These are phyloP conservation scores for Apogon hyalosoma DNA, from an alignment of 2,797 vertebrate species.

Conservation along the genomic window DNA sequence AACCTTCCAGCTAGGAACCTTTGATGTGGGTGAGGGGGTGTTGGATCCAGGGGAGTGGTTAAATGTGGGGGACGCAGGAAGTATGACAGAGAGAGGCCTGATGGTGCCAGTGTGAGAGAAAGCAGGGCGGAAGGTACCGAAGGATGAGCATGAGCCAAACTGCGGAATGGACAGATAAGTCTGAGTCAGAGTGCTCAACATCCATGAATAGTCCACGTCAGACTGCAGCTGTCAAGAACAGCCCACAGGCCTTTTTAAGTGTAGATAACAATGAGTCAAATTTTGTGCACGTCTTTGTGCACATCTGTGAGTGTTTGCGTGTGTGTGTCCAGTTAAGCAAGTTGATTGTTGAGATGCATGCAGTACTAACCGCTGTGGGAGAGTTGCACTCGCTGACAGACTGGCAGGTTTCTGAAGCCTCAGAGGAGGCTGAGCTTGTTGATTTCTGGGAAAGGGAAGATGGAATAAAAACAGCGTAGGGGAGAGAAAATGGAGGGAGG, in stretches of 20 bases:
- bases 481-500: conserved; percentile 53
- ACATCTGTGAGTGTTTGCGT: not conserved
- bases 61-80: conserved; percentile 92
- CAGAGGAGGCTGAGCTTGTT: conserved; percentile 97
- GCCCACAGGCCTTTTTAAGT: conserved; percentile 48
- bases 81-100: conserved; percentile 92
- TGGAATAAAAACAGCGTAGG: conserved; percentile 45
- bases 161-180: conserved; percentile 86
- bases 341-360: conserved; percentile 45
- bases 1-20: conserved; percentile 99
- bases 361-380: conserved; percentile 94
- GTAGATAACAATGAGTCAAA: conserved; percentile 48
- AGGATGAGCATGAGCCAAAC: conserved; percentile 97
- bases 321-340: conserved; percentile 30
- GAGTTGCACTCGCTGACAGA: conserved; percentile 98
- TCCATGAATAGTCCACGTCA: conserved; percentile 45
- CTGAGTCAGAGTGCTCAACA: conserved; percentile 74
- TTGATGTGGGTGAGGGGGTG: conserved; percentile 97
- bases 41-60: conserved; percentile 98
- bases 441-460: conserved; percentile 89
- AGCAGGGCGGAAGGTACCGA: conserved; percentile 95
- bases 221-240: conserved; percentile 33
- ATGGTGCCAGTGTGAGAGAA: conserved; percentile 96
- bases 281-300: conserved; percentile 22
- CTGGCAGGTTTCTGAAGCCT: conserved; percentile 97